Evolutionary conservation across 2,888 invertebrate species (phyloP).

Genomic region (Chromoteleia sp.): DNA sequence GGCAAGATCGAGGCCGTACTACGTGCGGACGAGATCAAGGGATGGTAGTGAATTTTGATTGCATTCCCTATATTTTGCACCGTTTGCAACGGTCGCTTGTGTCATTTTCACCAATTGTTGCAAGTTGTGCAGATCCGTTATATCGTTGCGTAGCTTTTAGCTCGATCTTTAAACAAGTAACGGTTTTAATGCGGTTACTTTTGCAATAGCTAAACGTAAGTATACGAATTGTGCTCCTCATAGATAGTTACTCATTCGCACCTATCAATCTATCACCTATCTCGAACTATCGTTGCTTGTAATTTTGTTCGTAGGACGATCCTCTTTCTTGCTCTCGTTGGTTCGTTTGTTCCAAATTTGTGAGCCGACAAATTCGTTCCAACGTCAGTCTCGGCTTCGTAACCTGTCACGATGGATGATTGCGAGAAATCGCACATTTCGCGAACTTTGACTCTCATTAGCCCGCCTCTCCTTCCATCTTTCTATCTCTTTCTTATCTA

Average conservation of each 20-base stretch:
- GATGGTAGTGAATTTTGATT: slow-evolving; percentile 48
- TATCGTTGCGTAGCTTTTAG: too few relatives aligned
- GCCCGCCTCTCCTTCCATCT: slow-evolving; percentile 33
- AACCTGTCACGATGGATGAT: slow-evolving; percentile 13
- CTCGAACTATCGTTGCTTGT: background rate
- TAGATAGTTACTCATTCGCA: too few relatives aligned
- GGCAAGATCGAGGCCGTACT: background rate
- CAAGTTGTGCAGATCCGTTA: too few relatives aligned
- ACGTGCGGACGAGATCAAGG: slow-evolving; percentile 36
- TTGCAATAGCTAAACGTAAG: too few relatives aligned
- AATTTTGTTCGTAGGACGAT: background rate
- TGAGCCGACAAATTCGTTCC: background rate
- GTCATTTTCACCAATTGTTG: background rate
- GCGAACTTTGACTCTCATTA: slow-evolving; percentile 31
- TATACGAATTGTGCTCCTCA: too few relatives aligned
- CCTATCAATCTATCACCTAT: too few relatives aligned
- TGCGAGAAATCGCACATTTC: slow-evolving; percentile 38
- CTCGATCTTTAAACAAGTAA: too few relatives aligned
- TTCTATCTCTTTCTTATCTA: slow-evolving; percentile 55
- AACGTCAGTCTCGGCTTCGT: background rate
- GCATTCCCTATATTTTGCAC: slow-evolving; percentile 5
- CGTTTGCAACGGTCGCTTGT: background rate
- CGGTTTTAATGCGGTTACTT: too few relatives aligned
- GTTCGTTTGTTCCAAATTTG: slow-evolving; percentile 19
- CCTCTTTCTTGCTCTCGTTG: background rate